Base-by-base conservation (phyloP, 92 coral and sea anemone genomes). In the Pocillopora meandrina region DNA sequence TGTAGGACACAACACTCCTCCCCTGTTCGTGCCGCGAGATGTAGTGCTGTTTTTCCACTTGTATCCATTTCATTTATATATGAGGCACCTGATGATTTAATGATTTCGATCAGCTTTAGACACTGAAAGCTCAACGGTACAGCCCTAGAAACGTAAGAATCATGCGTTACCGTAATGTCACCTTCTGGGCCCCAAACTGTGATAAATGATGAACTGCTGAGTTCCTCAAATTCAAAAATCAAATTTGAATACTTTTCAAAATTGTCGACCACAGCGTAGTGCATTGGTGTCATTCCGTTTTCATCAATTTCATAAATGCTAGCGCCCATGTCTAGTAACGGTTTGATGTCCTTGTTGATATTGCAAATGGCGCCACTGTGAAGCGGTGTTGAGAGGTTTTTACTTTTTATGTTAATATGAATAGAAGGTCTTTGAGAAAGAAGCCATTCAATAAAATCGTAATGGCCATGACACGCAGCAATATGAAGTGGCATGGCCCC, bases 381-480 rank as follows among this genome's bases (percentile, higher is more conserved):
- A 0, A 90, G 62, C 17, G 83, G 74, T 9, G 91, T 90, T 1
- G 91, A 90, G 9, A 80, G 91, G 85, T 90, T 90, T 18, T 58
- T 62, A 31, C 85, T 79, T 13, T 23, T 65, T 0, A 16, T n/a
- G 69, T 81, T 62, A 42, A 88, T 65, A 13, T 74, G 64, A 15
- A 82, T 62, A 3, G 68, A 75, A 0, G 61, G 80, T 36, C 21
- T 36, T 31, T 75, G 74, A 9, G 52, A 57, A 33, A 82, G 42
- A 2, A 92, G 76, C 82, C 90, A 68, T 10, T 17, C 21, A 9
- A 93, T 75, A 20, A 93, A 90, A 36, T n/a, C 17, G 80, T 78
- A 75, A 60, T 89, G 92, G 33, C 92, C 95, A 16, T 88, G 91
- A 3, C 95, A 92, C 3, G 95, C 86, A 13, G 95, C 95, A 23